Base-by-base conservation (phyloP, 2,888 invertebrate genomes). In the Spodoptera littoralis region DNA sequence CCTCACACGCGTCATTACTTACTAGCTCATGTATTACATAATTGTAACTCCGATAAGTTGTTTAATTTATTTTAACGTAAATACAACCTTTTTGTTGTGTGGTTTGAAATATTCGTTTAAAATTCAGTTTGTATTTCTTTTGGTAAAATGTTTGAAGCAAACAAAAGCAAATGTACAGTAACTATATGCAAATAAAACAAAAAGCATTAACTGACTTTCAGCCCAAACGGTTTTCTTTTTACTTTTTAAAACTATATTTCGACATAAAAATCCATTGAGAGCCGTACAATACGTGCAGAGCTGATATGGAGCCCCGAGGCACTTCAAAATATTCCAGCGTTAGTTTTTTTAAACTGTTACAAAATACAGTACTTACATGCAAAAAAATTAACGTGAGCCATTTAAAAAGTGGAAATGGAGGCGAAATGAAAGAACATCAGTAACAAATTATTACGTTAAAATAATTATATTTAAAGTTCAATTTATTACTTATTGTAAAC, bases 261-360 rank as follows among this genome's bases (percentile, higher is more conserved):
- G 42, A 22, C 5, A 59, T 45, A 36, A 64, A 68, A 65, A 42
- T 46, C n/a, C 18, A 57, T 46, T 50, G 41, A 53, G 55, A 56
- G 13, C 22, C 27, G 47, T 55, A 44, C 48, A 24, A 44, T 63
- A 22, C 5, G 36, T 36, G 36, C 3, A 44, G 49, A 45, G 50
- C 44, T 50, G 36, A 60, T 67, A 41, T 51, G n/a, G 42, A 52
- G 62, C 70, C 71, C 4, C 42, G 30, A 50, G 70, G 48, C 55
- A 47, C 42, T 50, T 22, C 46, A 11, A 41, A 73, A 58, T 46
- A 56, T 36, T 44, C 59, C 30, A 18, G 36, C 49, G 43, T 49
- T 43, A 58, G 36, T 49, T 57, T 69, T 68, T 72, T 57, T 56
- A 43, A 45, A 2, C 2, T 24, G 4, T 9, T 46, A 54, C 66